Base-by-base conservation (phyloP, 2,888 invertebrate genomes). In the Onchidella celtica region DNA sequence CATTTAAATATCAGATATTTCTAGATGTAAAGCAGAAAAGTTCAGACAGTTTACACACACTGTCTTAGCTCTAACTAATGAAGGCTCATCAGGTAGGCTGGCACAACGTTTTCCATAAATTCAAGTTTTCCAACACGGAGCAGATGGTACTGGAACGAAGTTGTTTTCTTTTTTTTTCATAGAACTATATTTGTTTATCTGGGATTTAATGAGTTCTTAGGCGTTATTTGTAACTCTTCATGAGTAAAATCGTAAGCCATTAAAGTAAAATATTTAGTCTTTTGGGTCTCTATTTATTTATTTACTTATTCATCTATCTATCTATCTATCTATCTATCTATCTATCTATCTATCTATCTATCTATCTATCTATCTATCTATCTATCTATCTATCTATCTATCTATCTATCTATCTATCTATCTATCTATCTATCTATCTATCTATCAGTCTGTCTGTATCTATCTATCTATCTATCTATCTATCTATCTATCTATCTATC, bases 301-400 rank as follows among this genome's bases (percentile, higher is more conserved):
- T 74, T 34, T 74, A n/a, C 59, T 36, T 74, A n/a, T 74, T 34
- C 47, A 32, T 76, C 63, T 76, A 32, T 76, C 63, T 66, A 32
- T 76, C 63, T 76, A 32, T 76, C 63, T 76, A 32, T 76, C 63
- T 76, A 32, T 76, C 63, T 76, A 32, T 40, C 3, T 55, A 24
- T 76, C 24, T 32, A 17, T 21, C 59, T 9, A 17, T 47, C 55
- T 47, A 17, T 47, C 17, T 47, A 17, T 59, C 4, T 6, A 21
- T 59, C 4, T 21, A 3, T 59, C 59, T 3, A 3, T 59, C 9
- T 21, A 24, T 14, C 59, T 6, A n/a, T 59, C 4, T 17, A 14
- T 47, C 55, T 47, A 14, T 47, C 11, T 47, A n/a, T n/a, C n/a
- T n/a, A n/a, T n/a, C 55, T 47, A 4, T 72, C 55, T 47, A 9